A percentile compares a stretch with the other conserved stretches of the same genome.
These are phyloP conservation scores for Beroe forskalii DNA, from an alignment of 37 sponge, comb jelly and placozoan species.

Conservation along the genomic window DNA sequence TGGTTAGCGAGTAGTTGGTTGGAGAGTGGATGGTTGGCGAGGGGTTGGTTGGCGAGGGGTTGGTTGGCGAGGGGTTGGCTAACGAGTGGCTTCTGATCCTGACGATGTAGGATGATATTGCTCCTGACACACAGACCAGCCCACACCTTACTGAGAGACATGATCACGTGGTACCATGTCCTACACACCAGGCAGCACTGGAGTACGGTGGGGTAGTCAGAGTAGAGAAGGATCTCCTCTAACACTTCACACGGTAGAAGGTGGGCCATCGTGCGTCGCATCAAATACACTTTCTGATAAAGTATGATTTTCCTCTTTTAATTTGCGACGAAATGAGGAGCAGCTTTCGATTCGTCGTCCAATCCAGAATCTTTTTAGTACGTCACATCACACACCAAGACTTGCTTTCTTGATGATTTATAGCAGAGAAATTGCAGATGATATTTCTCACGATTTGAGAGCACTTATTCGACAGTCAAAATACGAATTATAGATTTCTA, in stretches of 20 bases:
- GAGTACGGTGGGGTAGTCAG: neutral
- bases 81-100: neutral
- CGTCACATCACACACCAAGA: too few species aligned
- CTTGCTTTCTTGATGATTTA: too few species aligned
- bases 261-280: neutral
- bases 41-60: neutral
- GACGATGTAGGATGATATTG: constrained; percentile 1
- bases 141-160: constrained; percentile 3
- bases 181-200: constrained; percentile 19
- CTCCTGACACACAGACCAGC: neutral
- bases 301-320: too few species aligned
- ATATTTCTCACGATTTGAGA: too few species aligned
- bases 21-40: too few species aligned
- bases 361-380: too few species aligned
- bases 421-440: too few species aligned
- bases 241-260: neutral
- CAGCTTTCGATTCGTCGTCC: too few species aligned
- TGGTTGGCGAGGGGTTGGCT: neutral
- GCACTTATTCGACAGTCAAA: too few species aligned
- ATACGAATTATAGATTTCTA: too few species aligned
- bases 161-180: constrained; percentile 19
- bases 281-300: too few species aligned
- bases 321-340: too few species aligned
- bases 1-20: neutral
- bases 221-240: constrained; percentile 21